Evolutionary conservation across 2,888 invertebrate genomes (phyloP).

Genomic region (Brenthis daphne): DNA sequence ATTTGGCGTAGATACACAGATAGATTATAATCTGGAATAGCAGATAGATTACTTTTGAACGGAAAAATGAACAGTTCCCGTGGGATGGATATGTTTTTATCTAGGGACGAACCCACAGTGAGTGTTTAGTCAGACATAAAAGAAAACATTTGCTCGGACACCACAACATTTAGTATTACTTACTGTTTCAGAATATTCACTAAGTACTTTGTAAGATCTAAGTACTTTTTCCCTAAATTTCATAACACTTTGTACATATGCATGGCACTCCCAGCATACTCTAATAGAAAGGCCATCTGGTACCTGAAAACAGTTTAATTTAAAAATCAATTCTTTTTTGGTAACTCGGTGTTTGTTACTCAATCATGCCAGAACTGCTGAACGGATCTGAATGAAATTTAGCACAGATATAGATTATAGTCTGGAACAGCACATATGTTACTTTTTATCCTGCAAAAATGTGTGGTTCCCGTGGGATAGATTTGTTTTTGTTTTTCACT

Average conservation of each 20-base stretch:
- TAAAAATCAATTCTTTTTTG: slow-evolving; percentile 30
- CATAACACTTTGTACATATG: slow-evolving; percentile 48
- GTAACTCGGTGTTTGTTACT: background rate
- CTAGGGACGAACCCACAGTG: background rate
- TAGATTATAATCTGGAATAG: too few relatives aligned
- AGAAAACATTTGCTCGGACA: background rate
- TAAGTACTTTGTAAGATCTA: slow-evolving; percentile 56
- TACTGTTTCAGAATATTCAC: slow-evolving; percentile 65
- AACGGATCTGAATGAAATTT: too few relatives aligned
- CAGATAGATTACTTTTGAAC: too few relatives aligned
- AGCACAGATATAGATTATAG: too few relatives aligned
- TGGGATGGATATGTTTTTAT: too few relatives aligned
- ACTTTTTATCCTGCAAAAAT: too few relatives aligned
- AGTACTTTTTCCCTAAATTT: slow-evolving; percentile 56
- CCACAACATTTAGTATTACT: slow-evolving; percentile 1
- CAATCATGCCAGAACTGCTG: too few relatives aligned
- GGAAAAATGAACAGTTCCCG: too few relatives aligned
- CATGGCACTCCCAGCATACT: slow-evolving; percentile 73
- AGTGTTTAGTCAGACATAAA: background rate
- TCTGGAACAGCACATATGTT: too few relatives aligned
- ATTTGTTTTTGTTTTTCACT: too few relatives aligned
- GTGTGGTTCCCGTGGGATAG: too few relatives aligned
- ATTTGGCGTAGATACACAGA: too few relatives aligned
- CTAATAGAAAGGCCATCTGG: slow-evolving; percentile 66
- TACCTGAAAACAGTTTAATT: slow-evolving; percentile 50